phyloP scores from a whole-genome alignment of 2,113 vertebrate genomes.

The Phalacrocorax carbo region DNA sequence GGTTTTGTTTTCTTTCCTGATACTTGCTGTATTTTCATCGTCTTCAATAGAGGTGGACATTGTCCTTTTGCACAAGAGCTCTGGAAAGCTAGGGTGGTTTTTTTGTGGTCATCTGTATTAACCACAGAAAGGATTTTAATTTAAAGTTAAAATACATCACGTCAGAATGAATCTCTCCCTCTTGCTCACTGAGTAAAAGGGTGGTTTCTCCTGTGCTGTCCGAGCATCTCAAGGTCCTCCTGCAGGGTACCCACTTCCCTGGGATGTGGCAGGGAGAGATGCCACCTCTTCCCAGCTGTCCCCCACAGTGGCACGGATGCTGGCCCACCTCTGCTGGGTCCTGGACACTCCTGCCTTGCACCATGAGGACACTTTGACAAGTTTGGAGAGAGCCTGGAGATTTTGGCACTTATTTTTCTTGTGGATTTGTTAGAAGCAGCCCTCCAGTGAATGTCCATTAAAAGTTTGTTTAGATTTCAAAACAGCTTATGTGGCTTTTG shows the following conservation, averaged over 20 bases:
- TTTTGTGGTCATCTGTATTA: not conserved
- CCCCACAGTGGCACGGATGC: rapidly evolving
- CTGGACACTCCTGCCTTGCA: not conserved
- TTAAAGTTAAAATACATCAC: not conserved
- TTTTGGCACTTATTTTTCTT: not conserved
- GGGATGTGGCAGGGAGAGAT: not conserved
- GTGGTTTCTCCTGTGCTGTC: not conserved
- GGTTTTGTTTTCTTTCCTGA: not conserved
- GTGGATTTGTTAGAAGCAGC: not conserved
- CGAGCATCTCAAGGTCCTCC: not conserved
- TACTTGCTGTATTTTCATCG: not conserved
- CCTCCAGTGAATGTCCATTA: not conserved
- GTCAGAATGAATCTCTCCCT: not conserved
- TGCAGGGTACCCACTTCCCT: rapidly evolving
- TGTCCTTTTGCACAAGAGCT: not conserved
- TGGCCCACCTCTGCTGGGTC: not conserved
- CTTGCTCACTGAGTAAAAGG: not conserved
- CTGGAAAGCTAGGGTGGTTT: not conserved
- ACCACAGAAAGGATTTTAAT: not conserved
- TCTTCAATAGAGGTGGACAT: not conserved
- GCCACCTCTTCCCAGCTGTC: not conserved
- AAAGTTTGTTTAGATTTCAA: not conserved
- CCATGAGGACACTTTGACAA: not conserved
- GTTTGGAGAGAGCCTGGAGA: not conserved
- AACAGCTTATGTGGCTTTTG: not conserved